These are phyloP conservation scores for Rhamphomyia laevipes DNA, from an alignment of 2,888 invertebrate genomes.

Conservation along the genomic window DNA sequence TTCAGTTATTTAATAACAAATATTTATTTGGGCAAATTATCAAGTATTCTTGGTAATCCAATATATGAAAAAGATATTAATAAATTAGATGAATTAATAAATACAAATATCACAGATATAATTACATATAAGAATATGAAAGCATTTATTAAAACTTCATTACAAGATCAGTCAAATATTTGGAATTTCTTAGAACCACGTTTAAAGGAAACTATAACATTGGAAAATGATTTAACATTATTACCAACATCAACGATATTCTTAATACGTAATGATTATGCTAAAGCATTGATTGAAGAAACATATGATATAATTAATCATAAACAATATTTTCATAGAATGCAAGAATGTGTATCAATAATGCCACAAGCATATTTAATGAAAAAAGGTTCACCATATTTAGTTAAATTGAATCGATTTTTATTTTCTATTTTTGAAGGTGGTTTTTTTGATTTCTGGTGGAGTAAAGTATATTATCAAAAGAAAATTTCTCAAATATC, in stretches of 20 bases:
- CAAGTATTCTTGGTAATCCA: constrained; percentile 29
- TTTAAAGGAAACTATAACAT: background rate
- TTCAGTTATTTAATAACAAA: constrained; percentile 28
- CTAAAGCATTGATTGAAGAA: constrained; percentile 24
- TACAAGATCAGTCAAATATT: background rate
- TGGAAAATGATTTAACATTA: too few relatives aligned
- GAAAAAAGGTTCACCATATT: constrained; percentile 24
- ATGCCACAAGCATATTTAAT: constrained; percentile 24
- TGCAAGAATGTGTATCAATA: constrained; percentile 26
- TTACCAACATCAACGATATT: constrained; percentile 16
- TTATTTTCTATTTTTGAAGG: constrained; percentile 23
- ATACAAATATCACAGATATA: constrained; percentile 6
- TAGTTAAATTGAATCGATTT: constrained; percentile 23
- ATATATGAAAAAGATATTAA: constrained; percentile 26
- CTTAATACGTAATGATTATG: constrained; percentile 24
- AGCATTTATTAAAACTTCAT: background rate
- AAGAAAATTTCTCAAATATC: background rate
- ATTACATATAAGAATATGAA: background rate
- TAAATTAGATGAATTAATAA: constrained; percentile 18
- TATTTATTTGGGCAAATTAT: constrained; percentile 31
- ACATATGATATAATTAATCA: constrained; percentile 22
- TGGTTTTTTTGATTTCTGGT: constrained; percentile 29
- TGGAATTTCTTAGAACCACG: background rate
- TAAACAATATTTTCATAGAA: constrained; percentile 27
- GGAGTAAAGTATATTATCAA: background rate